Percentiles rank a stretch among this genome's conserved stretches.
Evolutionary conservation across 2,113 vertebrate species (phyloP).

Genomic region (Oriolus oriolus): DNA sequence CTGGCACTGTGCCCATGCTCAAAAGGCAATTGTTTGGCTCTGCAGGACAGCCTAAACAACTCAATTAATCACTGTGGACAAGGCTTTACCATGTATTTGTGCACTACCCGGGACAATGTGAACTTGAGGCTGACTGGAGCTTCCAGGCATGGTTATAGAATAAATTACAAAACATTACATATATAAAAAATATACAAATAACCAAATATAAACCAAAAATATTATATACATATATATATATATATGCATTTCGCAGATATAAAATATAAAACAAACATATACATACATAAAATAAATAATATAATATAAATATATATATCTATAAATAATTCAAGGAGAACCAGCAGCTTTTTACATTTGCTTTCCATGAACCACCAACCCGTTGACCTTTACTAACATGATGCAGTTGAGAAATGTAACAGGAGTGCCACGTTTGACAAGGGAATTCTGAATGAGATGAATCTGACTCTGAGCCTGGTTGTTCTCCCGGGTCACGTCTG

Average conservation of each 20-base stretch:
- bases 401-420: neutral
- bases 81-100: neutral
- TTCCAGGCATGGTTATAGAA: neutral
- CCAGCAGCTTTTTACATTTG: neutral
- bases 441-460: conserved; percentile 7
- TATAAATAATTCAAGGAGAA: neutral
- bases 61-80: neutral
- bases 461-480: neutral
- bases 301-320: neutral
- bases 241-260: neutral
- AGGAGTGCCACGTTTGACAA: neutral
- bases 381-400: neutral
- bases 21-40: neutral
- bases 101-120: neutral
- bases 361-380: neutral
- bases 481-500: neutral
- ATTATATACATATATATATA: neutral
- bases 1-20: neutral
- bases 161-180: neutral
- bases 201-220: neutral
- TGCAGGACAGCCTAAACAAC: neutral
- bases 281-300: neutral
- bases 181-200: neutral
- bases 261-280: neutral
- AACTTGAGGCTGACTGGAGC: neutral